Evolutionary conservation across 2,797 vertebrate species (phyloP).

Genomic region (Esox lucius): DNA sequence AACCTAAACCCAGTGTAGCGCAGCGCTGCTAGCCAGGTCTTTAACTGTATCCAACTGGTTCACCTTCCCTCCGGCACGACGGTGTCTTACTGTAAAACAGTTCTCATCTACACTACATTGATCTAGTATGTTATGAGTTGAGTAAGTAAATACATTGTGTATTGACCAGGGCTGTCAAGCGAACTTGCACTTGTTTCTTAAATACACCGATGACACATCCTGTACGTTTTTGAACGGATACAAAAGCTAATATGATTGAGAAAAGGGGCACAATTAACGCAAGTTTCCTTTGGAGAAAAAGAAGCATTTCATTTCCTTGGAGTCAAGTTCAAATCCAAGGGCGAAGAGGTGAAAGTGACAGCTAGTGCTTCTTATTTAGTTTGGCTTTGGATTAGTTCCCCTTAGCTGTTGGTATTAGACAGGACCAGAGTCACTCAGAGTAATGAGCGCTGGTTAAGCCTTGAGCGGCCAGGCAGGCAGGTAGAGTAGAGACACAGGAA

Average conservation of each 20-base stretch:
- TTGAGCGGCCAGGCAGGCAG: conserved; percentile 1
- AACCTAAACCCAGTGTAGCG: neutral
- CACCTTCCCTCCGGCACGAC: too few relatives aligned
- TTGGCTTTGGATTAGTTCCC: conserved; percentile 6
- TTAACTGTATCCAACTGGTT: neutral
- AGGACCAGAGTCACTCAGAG: neutral
- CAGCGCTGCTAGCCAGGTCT: neutral
- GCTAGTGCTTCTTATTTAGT: neutral
- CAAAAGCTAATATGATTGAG: neutral
- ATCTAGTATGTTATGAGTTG: neutral
- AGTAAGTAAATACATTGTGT: neutral
- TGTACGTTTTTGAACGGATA: neutral
- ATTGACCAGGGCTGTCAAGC: neutral
- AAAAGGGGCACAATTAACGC: neutral
- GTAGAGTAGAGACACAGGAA: conserved; percentile 13
- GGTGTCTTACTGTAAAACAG: neutral
- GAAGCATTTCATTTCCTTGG: neutral
- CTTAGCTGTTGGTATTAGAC: neutral
- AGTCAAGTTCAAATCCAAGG: neutral
- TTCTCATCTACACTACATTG: neutral
- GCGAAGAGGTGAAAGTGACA: neutral
- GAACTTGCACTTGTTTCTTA: neutral
- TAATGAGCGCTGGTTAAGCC: conserved; percentile 4
- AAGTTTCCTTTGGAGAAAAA: neutral
- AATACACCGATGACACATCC: neutral